Conservation (phyloP, 2,113 vertebrate genomes). For the Suncus etruscus region DNA sequence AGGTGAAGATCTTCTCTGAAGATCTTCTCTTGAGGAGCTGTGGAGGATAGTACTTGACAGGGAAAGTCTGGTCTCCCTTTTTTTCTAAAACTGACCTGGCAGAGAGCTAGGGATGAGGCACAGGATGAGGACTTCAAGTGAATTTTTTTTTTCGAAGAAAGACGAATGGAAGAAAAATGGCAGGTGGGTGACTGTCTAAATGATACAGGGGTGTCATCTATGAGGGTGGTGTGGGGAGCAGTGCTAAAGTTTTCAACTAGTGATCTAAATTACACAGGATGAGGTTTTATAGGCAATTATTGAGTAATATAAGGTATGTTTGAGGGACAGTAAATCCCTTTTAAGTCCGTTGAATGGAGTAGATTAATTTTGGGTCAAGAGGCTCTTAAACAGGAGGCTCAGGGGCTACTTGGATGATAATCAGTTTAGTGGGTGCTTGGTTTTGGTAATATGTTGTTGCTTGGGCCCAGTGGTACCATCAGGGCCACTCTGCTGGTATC, state of each 20-base stretch:
- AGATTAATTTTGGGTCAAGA: not conserved
- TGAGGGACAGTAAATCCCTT: not conserved
- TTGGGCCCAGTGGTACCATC: no score
- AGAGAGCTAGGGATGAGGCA: not conserved
- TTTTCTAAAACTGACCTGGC: slow-evolving; percentile 20
- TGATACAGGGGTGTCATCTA: not conserved
- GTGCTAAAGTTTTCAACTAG: slow-evolving; percentile 3
- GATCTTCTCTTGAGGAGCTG: not conserved
- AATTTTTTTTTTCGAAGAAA: not conserved
- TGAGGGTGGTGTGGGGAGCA: not conserved
- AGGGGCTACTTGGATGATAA: no score
- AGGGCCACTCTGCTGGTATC: no score
- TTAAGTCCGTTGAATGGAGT: slow-evolving; percentile 34
- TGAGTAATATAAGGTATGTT: slow-evolving; percentile 11
- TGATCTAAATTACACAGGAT: not conserved
- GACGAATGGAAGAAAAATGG: not conserved
- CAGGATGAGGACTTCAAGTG: not conserved
- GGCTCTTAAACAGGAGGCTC: no score
- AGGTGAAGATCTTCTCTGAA: not conserved
- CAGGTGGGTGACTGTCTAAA: not conserved
- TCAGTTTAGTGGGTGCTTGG: no score
- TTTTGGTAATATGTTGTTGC: no score
- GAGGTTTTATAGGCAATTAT: not conserved
- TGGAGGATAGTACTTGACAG: no score
- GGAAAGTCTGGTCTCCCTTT: not conserved